Conservation (phyloP, 2,797 vertebrate genomes). For the Malurus splendens region DNA sequence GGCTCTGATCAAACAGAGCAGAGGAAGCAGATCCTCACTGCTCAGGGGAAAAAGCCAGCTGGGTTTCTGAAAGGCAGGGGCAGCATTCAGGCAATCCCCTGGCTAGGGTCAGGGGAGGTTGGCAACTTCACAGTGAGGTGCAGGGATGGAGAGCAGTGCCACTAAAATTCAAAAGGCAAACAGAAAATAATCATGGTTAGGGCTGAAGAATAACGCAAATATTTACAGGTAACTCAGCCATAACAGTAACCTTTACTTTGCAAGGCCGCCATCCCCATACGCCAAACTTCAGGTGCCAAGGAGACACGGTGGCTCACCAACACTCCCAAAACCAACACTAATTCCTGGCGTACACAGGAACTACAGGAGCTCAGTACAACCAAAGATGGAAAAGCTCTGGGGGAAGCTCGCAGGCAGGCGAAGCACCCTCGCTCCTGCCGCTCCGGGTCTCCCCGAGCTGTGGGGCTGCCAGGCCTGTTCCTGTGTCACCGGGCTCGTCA, state of each 20-base stretch:
- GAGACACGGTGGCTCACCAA: accelerated
- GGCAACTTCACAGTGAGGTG: neutral
- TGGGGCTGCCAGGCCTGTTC: neutral
- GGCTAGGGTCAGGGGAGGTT: accelerated
- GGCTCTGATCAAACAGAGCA: neutral
- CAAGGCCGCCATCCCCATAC: neutral
- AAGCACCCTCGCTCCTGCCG: neutral
- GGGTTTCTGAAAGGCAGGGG: neutral
- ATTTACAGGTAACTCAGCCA: neutral
- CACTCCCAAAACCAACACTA: accelerated
- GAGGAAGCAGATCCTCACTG: neutral
- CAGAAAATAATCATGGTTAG: neutral
- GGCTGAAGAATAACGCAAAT: neutral
- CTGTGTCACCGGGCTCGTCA: neutral
- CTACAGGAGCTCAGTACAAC: accelerated
- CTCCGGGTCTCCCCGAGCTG: neutral
- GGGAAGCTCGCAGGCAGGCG: neutral
- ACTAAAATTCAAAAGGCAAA: neutral
- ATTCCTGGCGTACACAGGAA: neutral
- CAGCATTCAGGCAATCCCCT: neutral
- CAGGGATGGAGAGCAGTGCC: neutral
- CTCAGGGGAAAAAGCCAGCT: neutral
- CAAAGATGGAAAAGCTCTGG: neutral
- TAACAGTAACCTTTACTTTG: neutral
- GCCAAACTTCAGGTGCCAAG: neutral